A percentile compares a stretch with the other conserved stretches of the same genome.
Evolutionary conservation across 2,113 vertebrate species (phyloP).

Genomic region (Gobio gobio): DNA sequence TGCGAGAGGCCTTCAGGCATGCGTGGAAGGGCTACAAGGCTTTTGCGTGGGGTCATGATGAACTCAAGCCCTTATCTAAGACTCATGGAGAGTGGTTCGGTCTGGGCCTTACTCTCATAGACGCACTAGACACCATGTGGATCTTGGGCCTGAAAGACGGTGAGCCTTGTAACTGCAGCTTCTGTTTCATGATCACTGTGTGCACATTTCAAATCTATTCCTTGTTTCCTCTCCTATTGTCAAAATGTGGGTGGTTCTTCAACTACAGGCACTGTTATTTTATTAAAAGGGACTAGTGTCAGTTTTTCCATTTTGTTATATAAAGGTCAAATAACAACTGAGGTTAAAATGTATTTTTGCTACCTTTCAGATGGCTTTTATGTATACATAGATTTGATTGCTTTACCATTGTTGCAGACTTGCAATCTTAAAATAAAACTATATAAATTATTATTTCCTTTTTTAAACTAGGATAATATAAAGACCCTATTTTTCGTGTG

Average conservation of each 20-base stretch:
- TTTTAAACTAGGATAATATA: neutral
- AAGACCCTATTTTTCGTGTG: too few relatives aligned
- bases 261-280: neutral
- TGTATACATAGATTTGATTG: neutral
- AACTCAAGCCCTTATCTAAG: constrained; percentile 91
- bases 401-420: neutral
- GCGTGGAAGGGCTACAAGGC: constrained; percentile 92
- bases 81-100: constrained; percentile 94
- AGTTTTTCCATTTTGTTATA: neutral
- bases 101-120: constrained; percentile 91
- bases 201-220: neutral
- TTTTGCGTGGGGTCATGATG: constrained; percentile 94
- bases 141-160: constrained; percentile 92
- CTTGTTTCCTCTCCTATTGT: neutral
- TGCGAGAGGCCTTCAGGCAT: constrained; percentile 88
- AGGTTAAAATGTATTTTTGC: neutral
- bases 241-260: neutral
- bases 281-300: neutral
- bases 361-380: neutral
- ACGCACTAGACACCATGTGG: constrained; percentile 97
- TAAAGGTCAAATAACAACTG: neutral
- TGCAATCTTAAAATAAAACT: neutral
- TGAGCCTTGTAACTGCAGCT: constrained; percentile 56
- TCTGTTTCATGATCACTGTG: neutral
- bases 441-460: neutral